These are phyloP conservation scores for Perithous albicinctus DNA, from an alignment of 2,888 invertebrate species.

Conservation along the genomic window DNA sequence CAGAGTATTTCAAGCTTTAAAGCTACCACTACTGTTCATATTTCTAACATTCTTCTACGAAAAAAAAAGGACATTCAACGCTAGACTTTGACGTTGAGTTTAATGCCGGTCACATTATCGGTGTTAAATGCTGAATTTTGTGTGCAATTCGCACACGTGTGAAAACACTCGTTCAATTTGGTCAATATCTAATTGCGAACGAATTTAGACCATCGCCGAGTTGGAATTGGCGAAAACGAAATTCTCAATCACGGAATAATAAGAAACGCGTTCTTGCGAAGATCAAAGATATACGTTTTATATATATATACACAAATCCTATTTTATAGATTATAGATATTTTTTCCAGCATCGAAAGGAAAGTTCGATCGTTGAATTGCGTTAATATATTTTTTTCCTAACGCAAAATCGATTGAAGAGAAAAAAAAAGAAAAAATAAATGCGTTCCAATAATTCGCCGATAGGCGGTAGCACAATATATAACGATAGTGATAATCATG, in stretches of 20 bases:
- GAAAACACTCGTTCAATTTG: background rate
- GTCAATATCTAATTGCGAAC: background rate
- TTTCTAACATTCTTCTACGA: background rate
- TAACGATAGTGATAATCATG: background rate
- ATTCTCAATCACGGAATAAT: background rate
- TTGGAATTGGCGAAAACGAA: background rate
- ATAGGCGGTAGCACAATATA: conserved; percentile 5
- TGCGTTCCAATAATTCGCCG: conserved; percentile 1
- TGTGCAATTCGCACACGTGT: background rate
- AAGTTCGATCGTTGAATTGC: background rate
- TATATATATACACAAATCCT: conserved; percentile 34
- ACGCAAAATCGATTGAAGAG: background rate
- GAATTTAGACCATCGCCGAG: background rate
- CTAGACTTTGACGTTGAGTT: background rate
- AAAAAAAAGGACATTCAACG: background rate
- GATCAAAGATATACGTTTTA: conserved; percentile 2
- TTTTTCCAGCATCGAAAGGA: background rate
- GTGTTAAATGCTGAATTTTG: background rate
- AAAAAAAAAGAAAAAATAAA: conserved; percentile 5
- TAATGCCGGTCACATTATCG: background rate
- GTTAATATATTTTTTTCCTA: background rate
- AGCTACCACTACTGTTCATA: background rate
- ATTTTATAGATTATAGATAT: conserved; percentile 39
- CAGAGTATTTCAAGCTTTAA: background rate
- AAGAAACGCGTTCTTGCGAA: background rate